Conservation (phyloP, 2,797 vertebrate species). For the Squalus acanthias region DNA sequence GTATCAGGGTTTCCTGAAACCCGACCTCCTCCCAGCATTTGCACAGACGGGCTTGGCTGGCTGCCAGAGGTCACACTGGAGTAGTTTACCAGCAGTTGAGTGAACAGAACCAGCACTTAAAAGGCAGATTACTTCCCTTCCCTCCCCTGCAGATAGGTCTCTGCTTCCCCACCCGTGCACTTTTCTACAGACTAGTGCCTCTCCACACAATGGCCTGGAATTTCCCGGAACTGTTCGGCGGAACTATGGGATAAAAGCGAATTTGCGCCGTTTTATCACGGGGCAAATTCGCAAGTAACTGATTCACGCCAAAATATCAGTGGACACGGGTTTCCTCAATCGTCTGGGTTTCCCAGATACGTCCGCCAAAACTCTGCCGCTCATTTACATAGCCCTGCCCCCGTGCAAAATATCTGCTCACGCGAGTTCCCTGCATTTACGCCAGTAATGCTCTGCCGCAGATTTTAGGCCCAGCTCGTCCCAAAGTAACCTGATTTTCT, state of each 20-base stretch:
- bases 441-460: background rate
- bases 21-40: conserved; percentile 49
- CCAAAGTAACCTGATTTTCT: background rate
- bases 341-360: background rate
- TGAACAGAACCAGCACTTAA: conserved; percentile 16
- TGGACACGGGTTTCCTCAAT: background rate
- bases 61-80: conserved; percentile 7
- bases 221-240: background rate
- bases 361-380: background rate
- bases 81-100: conserved; percentile 20
- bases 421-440: background rate
- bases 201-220: background rate
- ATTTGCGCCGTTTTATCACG: background rate
- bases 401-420: background rate
- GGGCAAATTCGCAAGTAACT: background rate
- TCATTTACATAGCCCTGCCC: background rate
- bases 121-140: conserved; percentile 16
- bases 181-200: background rate
- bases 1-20: conserved; percentile 48
- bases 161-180: background rate
- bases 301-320: background rate
- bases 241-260: background rate
- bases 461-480: background rate
- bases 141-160: background rate
- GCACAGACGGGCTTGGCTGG: conserved; percentile 44